phyloP scores from a whole-genome alignment of 2,797 vertebrate species.

The Galago senegalensis region DNA sequence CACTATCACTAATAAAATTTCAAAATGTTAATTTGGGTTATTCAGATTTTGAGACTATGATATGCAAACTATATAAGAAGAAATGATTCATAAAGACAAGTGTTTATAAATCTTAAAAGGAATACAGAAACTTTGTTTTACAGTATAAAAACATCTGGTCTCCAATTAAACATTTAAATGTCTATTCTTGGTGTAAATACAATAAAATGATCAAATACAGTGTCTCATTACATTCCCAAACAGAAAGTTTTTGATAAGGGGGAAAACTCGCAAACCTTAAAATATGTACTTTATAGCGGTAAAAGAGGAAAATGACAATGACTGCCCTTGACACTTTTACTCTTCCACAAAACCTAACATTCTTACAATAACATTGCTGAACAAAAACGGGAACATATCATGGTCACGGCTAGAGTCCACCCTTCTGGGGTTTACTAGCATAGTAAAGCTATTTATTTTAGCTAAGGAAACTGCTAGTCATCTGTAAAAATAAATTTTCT shows the following conservation, averaged over 20 bases:
- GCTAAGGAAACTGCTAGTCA: slow-evolving; percentile 39
- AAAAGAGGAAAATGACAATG: slow-evolving; percentile 13
- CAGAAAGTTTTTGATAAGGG: slow-evolving; percentile 41
- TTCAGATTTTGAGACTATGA: background rate
- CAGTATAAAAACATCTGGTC: background rate
- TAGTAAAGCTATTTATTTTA: slow-evolving; percentile 62
- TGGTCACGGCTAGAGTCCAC: slow-evolving; percentile 30
- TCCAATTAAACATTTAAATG: slow-evolving; percentile 14
- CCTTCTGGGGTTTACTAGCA: background rate
- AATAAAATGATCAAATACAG: slow-evolving; percentile 39
- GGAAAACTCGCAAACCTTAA: slow-evolving; percentile 49
- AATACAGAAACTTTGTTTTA: background rate
- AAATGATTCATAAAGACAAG: background rate
- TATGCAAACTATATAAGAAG: background rate
- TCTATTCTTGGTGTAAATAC: background rate
- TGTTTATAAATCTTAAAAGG: background rate
- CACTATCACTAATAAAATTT: slow-evolving; percentile 14
- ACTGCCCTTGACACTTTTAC: background rate
- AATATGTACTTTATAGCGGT: slow-evolving; percentile 46
- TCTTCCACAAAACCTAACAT: slow-evolving; percentile 58
- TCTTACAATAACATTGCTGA: slow-evolving; percentile 64
- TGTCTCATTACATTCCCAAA: background rate
- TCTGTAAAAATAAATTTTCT: slow-evolving; percentile 62
- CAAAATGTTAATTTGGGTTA: slow-evolving; percentile 35
- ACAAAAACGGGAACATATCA: background rate